Percentiles rank a stretch among this genome's conserved stretches.
Conservation (phyloP, 2,797 vertebrate species). For the Neoniphon sammara region DNA sequence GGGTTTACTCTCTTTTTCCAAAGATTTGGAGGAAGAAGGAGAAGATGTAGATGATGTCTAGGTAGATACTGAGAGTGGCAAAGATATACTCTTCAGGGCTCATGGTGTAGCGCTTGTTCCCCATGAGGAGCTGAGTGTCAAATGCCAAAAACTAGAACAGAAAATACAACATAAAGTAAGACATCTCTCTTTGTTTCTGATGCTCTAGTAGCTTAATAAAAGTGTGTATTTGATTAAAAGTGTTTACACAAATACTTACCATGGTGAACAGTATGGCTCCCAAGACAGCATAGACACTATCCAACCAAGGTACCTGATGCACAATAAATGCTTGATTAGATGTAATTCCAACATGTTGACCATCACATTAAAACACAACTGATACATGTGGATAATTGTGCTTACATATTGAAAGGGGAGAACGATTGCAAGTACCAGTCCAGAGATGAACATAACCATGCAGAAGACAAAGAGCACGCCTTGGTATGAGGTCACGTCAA, state of each 20-base stretch:
- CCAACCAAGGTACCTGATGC: conserved; percentile 90
- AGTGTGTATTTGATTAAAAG: not conserved
- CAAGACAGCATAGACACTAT: conserved; percentile 85
- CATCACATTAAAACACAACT: not conserved
- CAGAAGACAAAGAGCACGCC: conserved; percentile 89
- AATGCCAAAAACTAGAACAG: conserved; percentile 92
- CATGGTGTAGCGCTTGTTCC: conserved; percentile 88
- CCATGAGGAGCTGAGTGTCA: conserved; percentile 95
- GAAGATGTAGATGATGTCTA: conserved; percentile 95
- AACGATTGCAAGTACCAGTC: conserved; percentile 86
- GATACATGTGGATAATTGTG: conserved; percentile 18
- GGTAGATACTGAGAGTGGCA: conserved; percentile 93
- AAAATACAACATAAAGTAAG: conserved; percentile 35
- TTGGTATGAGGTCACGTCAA: conserved; percentile 92
- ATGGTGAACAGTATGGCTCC: conserved; percentile 92
- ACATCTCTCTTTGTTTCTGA: not conserved
- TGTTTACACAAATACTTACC: conserved; percentile 79
- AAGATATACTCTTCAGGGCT: conserved; percentile 95
- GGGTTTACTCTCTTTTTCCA: conserved; percentile 82
- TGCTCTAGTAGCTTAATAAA: not conserved
- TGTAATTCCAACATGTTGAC: conserved; percentile 1
- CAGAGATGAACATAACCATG: conserved; percentile 90
- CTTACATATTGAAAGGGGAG: conserved; percentile 92
- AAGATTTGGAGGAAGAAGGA: conserved; percentile 94
- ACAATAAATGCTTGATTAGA: conserved; percentile 27